Base-by-base conservation (phyloP, 2,113 vertebrate genomes). In the Cryptomyrus ogoouensis region DNA sequence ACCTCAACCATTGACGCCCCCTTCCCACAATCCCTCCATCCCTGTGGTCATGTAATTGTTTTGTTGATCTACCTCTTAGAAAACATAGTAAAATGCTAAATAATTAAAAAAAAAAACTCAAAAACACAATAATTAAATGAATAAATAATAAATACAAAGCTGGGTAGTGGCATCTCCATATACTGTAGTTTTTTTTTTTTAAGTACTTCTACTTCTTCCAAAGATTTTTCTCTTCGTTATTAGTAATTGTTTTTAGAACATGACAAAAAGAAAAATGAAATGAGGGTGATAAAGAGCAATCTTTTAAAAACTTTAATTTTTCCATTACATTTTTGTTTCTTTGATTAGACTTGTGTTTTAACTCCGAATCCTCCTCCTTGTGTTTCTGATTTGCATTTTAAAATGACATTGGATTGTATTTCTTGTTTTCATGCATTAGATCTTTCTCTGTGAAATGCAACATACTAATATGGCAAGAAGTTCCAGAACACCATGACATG, bases 11-110 rank as follows among this genome's bases (percentile, higher is more conserved):
- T 42, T 42, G 35, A 84, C 46, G 49, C 74, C 87, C 50, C 90
- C 89, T 35, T 90, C 92, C 91, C 90, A 91, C 88, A 89, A 89
- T 89, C 90, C 91, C 89, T 58, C 88, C 80, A 94, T 93, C 92
- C 91, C 92, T 94, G 92, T 95, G 94, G 94, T 92, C 95, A 93
- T 94, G 93, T 94, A 91, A 93, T 96, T 96, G 95, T 97, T 97
- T 96, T 96, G 96, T 97, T 97, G 96, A 98, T 98, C 97, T 98
- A 98, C 98, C 98, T 98, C 98, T 98, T 97, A 97, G 97, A 90
- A 94, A 95, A 95, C 94, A 96, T 95, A 97, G 97, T 94, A 95
- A 94, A 93, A 80, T 80, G 74, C 15, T 92, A 94, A 91, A 90
- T 44, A 87, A 56, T 90, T 80, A 88, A 93, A 93, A 93, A 93